Conservation (phyloP, 2,113 vertebrate genomes). For the Chaenogobius annularis region DNA sequence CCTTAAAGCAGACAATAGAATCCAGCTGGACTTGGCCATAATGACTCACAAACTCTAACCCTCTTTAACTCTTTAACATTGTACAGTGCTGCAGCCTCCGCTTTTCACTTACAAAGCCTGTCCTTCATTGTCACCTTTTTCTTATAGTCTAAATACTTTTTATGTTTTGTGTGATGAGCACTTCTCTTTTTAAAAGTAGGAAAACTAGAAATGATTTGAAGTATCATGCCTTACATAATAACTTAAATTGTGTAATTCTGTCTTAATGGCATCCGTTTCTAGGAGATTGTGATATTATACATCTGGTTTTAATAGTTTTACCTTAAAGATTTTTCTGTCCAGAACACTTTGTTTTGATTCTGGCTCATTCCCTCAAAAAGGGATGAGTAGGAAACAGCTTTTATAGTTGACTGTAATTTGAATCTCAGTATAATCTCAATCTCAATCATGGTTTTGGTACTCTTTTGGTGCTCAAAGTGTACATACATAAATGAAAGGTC, state of each 20-base stretch:
- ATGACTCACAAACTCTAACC: constrained; percentile 45
- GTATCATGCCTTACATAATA: no score
- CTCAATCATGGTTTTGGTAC: not conserved
- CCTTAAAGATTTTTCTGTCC: not conserved
- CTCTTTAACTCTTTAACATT: constrained; percentile 21
- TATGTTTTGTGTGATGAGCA: constrained; percentile 39
- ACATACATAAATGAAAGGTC: not conserved
- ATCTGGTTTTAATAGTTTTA: no score
- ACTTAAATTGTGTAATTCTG: no score
- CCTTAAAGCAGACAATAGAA: constrained; percentile 11
- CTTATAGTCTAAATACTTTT: constrained; percentile 43
- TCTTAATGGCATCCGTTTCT: no score
- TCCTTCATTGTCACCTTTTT: constrained; percentile 39
- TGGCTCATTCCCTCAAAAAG: not conserved
- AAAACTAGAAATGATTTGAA: no score
- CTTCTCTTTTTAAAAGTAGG: constrained; percentile 11
- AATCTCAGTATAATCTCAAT: not conserved
- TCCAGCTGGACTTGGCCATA: constrained; percentile 21
- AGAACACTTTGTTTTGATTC: not conserved
- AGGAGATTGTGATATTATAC: no score
- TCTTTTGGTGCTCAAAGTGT: not conserved
- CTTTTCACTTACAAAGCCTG: constrained; percentile 41
- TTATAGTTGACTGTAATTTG: no score
- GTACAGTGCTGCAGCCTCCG: constrained; percentile 20
- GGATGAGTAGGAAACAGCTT: not conserved